Base-by-base conservation (phyloP, 2,888 invertebrate genomes). In the Graphium colonna region DNA sequence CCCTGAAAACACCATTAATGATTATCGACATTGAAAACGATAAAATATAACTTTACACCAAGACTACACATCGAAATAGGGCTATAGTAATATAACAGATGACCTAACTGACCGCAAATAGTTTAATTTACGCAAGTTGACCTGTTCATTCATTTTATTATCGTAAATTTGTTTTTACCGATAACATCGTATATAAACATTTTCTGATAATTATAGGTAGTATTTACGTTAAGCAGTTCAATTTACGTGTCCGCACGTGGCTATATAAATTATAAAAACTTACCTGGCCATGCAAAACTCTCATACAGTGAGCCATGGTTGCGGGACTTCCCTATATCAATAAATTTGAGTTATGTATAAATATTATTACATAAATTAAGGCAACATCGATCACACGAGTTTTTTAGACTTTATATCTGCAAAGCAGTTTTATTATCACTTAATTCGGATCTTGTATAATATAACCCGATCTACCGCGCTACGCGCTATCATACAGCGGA, bases 231-330 rank as follows among this genome's bases (percentile, higher is more conserved):
- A 40, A 49, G 31, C 26, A 39, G 10, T 40, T 21, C n/a, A 13
- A 51, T 56, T 50, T 52, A 59, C 60, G 58, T 52, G 55, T 51
- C 48, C 59, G 65, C 70, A 73, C 68, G 73, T 73, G 73, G 67
- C 62, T 57, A 59, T 68, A 69, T 63, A 57, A 61, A 52, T 61
- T 64, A 63, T 61, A 56, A 56, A 55, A 70, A 77, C 79, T 90
- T 91, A 94, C 94, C 91, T 94, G 94, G 91, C 93, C 93, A 91
- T 93, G 93, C 90, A 94, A 92, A 92, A 94, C 93, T 92, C 94
- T 90, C 77, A 91, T 92, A 92, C 93, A 94, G 92, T 94, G 93
- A 89, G 93, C 94, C 94, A 94, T 94, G 91, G 90, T 92, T 75
- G 79, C 82, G 60, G 84, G 86, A 88, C 86, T 73, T 73, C 63